Conservation (phyloP, 2,888 invertebrate genomes). For the Mythimna pallens region DNA sequence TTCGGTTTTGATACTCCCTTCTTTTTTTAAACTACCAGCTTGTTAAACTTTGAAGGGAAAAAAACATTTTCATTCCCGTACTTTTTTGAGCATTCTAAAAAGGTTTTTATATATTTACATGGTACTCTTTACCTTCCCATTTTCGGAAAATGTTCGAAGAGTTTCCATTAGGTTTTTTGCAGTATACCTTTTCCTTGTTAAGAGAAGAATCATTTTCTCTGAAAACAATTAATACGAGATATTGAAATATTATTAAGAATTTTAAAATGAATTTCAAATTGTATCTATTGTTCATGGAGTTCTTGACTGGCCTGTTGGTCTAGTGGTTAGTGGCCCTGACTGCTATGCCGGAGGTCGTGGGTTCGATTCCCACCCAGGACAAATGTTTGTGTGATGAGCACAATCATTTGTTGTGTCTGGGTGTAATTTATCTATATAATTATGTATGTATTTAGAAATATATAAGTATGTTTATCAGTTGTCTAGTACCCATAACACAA, state of each 20-base stretch:
- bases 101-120: conserved; percentile 34
- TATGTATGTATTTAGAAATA: no score
- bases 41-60: conserved; percentile 54
- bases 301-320: no score
- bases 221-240: neutral
- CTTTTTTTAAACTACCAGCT: conserved; percentile 60
- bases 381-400: no score
- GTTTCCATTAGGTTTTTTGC: conserved; percentile 8
- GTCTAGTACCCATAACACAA: no score
- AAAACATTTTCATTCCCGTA: conserved; percentile 37
- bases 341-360: no score
- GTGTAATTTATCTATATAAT: no score
- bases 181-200: neutral
- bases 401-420: no score
- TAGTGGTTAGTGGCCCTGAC: no score
- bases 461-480: no score
- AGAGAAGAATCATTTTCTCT: neutral
- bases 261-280: neutral
- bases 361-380: no score
- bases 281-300: neutral
- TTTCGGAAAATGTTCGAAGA: conserved; percentile 14
- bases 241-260: neutral
- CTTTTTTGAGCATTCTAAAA: conserved; percentile 32
- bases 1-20: conserved; percentile 68
- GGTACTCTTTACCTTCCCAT: conserved; percentile 20